phyloP scores from a whole-genome alignment of 2,113 vertebrate genomes.

The Cyphomyrus discorhynchus region DNA sequence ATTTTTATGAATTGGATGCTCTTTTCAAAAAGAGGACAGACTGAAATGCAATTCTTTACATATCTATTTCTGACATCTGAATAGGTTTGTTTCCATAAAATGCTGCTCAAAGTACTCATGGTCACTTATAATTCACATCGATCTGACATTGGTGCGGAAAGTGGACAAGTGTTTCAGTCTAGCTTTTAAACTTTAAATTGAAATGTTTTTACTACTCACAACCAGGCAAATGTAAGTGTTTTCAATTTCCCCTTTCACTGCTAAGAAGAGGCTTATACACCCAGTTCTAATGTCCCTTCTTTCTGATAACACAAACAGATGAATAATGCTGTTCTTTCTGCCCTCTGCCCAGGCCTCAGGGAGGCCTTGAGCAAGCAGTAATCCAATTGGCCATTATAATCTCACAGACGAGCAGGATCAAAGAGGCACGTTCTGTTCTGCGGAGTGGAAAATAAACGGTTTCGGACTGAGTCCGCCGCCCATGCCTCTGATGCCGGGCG shows the following conservation, averaged over 20 bases:
- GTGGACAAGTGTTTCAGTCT: background rate
- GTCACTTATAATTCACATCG: background rate
- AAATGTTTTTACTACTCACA: background rate
- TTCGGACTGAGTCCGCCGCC: background rate
- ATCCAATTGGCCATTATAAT: background rate
- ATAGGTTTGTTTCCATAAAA: background rate
- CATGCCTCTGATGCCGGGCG: background rate
- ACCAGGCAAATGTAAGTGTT: background rate
- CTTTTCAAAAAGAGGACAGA: background rate
- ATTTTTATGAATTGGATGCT: background rate
- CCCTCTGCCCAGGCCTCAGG: background rate
- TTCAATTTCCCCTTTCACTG: background rate
- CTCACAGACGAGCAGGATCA: background rate
- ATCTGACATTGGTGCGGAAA: background rate
- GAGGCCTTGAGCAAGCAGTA: background rate
- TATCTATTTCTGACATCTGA: background rate
- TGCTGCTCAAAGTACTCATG: background rate
- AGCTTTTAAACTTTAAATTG: background rate
- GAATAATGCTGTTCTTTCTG: conserved; percentile 1
- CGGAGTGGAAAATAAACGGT: background rate
- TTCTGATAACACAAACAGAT: background rate
- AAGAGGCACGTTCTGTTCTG: background rate
- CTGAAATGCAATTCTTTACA: background rate
- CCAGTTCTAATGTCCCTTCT: background rate
- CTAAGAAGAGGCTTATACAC: background rate